Conservation (phyloP, 2,888 invertebrate genomes). For the Yponomeuta evonymella region DNA sequence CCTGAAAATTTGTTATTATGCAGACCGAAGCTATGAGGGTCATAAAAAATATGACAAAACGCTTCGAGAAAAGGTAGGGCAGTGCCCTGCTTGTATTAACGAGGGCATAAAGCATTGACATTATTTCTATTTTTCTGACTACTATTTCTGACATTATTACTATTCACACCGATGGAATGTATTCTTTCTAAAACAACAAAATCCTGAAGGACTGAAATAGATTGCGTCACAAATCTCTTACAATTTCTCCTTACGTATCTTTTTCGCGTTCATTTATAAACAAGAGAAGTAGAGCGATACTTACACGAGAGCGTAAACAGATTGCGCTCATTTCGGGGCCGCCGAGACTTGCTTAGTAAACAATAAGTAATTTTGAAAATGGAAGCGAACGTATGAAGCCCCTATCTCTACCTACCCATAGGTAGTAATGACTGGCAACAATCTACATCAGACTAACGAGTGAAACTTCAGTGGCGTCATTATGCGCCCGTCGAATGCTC, state of each 20-base stretch:
- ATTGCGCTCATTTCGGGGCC: conserved; percentile 33
- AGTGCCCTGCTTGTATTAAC: too few species aligned
- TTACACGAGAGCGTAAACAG: conserved; percentile 27
- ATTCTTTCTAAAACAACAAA: not conserved
- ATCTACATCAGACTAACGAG: conserved; percentile 43
- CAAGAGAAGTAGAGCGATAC: conserved; percentile 11
- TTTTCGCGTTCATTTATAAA: conserved; percentile 9
- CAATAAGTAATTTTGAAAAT: conserved; percentile 51
- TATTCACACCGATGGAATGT: too few species aligned
- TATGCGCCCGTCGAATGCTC: conserved; percentile 36
- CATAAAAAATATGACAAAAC: too few species aligned
- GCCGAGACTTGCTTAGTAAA: conserved; percentile 37
- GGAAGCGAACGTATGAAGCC: conserved; percentile 39
- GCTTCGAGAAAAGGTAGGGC: too few species aligned
- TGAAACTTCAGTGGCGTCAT: conserved; percentile 48
- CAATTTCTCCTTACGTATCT: not conserved
- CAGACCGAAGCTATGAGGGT: too few species aligned
- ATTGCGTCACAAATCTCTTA: not conserved
- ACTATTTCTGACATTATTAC: too few species aligned
- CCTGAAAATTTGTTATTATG: too few species aligned
- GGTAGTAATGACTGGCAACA: conserved; percentile 44
- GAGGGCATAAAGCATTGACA: too few species aligned
- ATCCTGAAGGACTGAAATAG: not conserved
- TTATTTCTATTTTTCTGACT: too few species aligned
- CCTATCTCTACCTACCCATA: conserved; percentile 38